These are phyloP conservation scores for Cylas formicarius DNA, from an alignment of 1,140 invertebrate species.

Conservation along the genomic window DNA sequence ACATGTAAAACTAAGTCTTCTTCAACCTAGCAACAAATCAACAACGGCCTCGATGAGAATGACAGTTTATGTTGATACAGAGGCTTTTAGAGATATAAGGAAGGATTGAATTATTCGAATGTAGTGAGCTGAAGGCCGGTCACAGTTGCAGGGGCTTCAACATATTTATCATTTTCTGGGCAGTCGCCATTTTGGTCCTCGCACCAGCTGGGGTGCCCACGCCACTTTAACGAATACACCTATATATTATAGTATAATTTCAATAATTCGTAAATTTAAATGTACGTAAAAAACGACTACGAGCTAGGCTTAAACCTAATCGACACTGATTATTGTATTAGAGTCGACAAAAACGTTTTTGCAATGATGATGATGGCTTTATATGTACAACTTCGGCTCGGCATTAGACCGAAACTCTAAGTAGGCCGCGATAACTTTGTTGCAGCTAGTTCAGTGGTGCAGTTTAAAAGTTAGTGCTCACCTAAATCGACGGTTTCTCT, in stretches of 20 bases:
- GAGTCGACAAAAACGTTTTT: slow-evolving; percentile 8
- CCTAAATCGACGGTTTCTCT: too few relatives aligned
- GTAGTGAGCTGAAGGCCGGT: too few relatives aligned
- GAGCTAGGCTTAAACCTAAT: slow-evolving; percentile 35
- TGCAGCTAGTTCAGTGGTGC: too few relatives aligned
- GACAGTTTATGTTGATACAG: too few relatives aligned
- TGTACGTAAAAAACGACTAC: slow-evolving; percentile 37
- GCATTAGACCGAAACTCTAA: slow-evolving; percentile 9
- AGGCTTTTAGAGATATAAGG: too few relatives aligned
- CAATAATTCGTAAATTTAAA: slow-evolving; percentile 26
- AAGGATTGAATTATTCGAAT: too few relatives aligned
- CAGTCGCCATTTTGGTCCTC: slow-evolving; percentile 39
- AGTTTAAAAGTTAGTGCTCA: too few relatives aligned
- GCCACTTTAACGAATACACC: slow-evolving; percentile 35
- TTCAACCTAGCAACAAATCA: too few relatives aligned
- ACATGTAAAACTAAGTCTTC: too few relatives aligned
- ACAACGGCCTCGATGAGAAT: too few relatives aligned
- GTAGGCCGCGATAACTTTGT: slow-evolving; percentile 12
- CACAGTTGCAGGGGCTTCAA: too few relatives aligned
- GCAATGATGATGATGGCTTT: not conserved
- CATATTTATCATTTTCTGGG: slow-evolving; percentile 30
- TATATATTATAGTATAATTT: slow-evolving; percentile 20
- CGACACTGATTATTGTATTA: slow-evolving; percentile 26
- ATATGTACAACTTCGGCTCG: slow-evolving; percentile 6
- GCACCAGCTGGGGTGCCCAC: slow-evolving; percentile 41